Evolutionary conservation across 2,888 invertebrate genomes (phyloP).

Genomic region (Eumerus sabulonum): DNA sequence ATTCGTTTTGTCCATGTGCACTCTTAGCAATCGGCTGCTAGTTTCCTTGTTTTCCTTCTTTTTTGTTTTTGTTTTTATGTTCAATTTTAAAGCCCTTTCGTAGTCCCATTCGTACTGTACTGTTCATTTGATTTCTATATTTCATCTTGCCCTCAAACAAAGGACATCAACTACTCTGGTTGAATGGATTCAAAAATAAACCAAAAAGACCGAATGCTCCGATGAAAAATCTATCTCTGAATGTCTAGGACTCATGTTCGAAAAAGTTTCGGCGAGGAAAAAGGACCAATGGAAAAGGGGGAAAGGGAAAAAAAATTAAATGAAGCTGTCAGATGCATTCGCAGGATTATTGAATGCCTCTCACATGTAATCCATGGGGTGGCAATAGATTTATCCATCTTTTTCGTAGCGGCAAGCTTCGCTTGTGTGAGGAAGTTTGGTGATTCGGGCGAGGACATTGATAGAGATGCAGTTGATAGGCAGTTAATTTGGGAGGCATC

Average conservation of each 20-base stretch:
- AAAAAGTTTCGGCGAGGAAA: constrained; percentile 9
- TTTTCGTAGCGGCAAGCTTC: not conserved
- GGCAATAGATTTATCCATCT: constrained; percentile 10
- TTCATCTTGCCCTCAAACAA: constrained; percentile 39
- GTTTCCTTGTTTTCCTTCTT: too few relatives aligned
- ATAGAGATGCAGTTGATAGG: constrained; percentile 1
- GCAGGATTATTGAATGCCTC: constrained; percentile 44
- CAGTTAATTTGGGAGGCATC: not conserved
- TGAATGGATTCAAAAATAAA: not conserved
- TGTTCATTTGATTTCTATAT: constrained; percentile 12
- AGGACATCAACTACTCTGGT: constrained; percentile 28
- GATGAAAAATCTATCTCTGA: constrained; percentile 17
- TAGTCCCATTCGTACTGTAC: not conserved
- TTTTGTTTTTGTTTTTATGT: too few relatives aligned
- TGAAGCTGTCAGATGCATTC: constrained; percentile 49
- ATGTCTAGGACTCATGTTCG: constrained; percentile 14
- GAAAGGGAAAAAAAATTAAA: constrained; percentile 9
- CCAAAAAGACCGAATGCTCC: not conserved
- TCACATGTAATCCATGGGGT: constrained; percentile 18
- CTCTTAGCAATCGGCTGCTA: constrained; percentile 8
- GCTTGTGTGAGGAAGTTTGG: constrained; percentile 17
- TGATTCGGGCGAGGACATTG: not conserved
- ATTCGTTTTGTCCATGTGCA: constrained; percentile 33
- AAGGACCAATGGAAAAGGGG: not conserved
- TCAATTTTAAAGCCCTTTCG: too few relatives aligned